Percentiles rank a stretch among this genome's conserved stretches.
These are phyloP conservation scores for Boloria euphrosyne DNA, from an alignment of 2,888 invertebrate species.

Conservation along the genomic window DNA sequence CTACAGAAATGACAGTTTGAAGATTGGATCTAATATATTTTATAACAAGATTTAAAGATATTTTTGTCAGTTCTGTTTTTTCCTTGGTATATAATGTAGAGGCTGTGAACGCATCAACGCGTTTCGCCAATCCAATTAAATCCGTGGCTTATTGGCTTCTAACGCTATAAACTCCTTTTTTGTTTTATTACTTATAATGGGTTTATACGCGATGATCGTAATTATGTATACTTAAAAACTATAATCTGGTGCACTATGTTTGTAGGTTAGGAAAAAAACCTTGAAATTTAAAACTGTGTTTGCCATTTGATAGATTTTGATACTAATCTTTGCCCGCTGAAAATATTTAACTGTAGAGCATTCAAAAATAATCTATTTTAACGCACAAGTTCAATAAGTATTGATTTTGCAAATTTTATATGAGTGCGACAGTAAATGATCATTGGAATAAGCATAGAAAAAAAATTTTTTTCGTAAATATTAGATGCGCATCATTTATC, in stretches of 20 bases:
- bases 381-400: too few relatives aligned
- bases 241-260: neutral
- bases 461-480: too few relatives aligned
- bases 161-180: conserved; percentile 44
- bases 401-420: too few relatives aligned
- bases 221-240: conserved; percentile 28
- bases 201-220: conserved; percentile 43
- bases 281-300: neutral
- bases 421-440: too few relatives aligned
- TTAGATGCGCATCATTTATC: too few relatives aligned
- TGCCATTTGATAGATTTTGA: too few relatives aligned
- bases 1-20: too few relatives aligned
- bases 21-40: neutral
- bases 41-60: neutral
- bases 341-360: too few relatives aligned
- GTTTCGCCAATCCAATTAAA: conserved; percentile 67
- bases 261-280: conserved; percentile 2
- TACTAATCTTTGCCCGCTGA: too few relatives aligned
- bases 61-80: neutral
- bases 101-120: conserved; percentile 42
- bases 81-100: conserved; percentile 41
- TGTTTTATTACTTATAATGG: conserved; percentile 46
- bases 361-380: too few relatives aligned
- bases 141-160: conserved; percentile 65
- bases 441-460: too few relatives aligned